Evolutionary conservation across 2,888 invertebrate genomes (phyloP).

Genomic region (Norana najaformis): DNA sequence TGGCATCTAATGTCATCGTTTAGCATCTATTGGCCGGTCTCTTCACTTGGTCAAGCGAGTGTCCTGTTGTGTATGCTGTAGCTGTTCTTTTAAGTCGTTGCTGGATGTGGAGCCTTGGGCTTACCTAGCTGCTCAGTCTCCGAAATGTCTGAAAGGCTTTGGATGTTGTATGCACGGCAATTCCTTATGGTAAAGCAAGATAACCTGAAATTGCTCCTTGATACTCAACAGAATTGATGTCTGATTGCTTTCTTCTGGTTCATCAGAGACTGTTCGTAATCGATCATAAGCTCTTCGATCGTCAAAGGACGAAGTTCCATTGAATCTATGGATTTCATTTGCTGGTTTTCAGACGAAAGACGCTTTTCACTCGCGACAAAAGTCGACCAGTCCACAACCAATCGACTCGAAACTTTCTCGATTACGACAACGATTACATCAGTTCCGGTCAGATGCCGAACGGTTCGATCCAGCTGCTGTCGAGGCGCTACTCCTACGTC

Average conservation of each 20-base stretch:
- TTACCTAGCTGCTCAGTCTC: background rate
- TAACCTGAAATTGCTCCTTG: background rate
- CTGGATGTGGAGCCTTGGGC: background rate
- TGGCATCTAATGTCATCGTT: background rate
- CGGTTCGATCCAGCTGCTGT: slow-evolving; percentile 9
- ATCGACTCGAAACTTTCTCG: slow-evolving; percentile 17
- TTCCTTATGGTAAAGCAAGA: background rate
- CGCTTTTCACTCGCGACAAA: background rate
- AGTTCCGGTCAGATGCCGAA: background rate
- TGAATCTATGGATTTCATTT: background rate
- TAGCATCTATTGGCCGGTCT: too few relatives aligned
- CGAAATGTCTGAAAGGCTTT: background rate
- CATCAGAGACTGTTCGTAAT: too few relatives aligned
- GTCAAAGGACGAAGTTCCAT: background rate
- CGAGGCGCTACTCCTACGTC: slow-evolving; percentile 21
- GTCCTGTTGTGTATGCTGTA: background rate
- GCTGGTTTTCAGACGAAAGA: slow-evolving; percentile 7
- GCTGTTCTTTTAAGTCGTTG: background rate
- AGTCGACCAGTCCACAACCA: background rate
- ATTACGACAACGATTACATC: slow-evolving; percentile 21
- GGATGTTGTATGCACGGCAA: background rate
- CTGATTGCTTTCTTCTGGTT: too few relatives aligned
- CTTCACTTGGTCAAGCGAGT: background rate
- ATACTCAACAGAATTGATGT: too few relatives aligned
- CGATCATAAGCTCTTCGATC: too few relatives aligned